Percentiles rank a stretch among this genome's conserved stretches.
phyloP scores from a whole-genome alignment of 2,113 vertebrate species.

The Phoenicopterus ruber region DNA sequence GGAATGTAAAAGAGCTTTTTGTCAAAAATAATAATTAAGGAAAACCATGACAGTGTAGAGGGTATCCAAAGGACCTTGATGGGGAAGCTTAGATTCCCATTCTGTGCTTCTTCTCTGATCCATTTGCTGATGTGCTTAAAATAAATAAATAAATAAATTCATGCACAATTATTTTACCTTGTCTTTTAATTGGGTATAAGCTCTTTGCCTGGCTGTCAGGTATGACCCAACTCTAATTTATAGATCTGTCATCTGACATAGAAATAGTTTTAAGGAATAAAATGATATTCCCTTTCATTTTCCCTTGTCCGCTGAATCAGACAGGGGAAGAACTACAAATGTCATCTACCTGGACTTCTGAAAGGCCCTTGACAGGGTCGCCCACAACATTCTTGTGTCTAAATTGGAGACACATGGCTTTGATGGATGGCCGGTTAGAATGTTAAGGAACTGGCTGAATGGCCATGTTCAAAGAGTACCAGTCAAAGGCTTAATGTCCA shows the following conservation, averaged over 20 bases:
- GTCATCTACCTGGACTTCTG: background rate
- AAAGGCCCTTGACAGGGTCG: background rate
- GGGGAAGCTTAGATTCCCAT: background rate
- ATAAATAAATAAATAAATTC: background rate
- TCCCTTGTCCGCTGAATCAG: background rate
- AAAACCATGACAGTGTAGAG: background rate
- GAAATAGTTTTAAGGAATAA: background rate
- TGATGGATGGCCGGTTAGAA: background rate
- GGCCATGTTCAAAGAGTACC: background rate
- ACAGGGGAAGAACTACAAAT: background rate
- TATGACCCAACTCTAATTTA: background rate
- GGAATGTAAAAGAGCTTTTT: background rate
- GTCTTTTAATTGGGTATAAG: background rate
- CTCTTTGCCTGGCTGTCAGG: background rate
- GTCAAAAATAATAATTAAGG: background rate
- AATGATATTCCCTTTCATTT: background rate
- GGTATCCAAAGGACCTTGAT: background rate
- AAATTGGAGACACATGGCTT: background rate
- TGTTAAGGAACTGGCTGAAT: background rate
- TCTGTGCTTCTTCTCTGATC: background rate
- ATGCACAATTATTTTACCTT: background rate
- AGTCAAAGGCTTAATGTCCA: background rate
- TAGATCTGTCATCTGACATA: background rate
- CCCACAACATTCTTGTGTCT: background rate
- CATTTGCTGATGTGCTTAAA: background rate